phyloP scores from a whole-genome alignment of 1,140 invertebrate genomes.

The Hycleus cichorii region DNA sequence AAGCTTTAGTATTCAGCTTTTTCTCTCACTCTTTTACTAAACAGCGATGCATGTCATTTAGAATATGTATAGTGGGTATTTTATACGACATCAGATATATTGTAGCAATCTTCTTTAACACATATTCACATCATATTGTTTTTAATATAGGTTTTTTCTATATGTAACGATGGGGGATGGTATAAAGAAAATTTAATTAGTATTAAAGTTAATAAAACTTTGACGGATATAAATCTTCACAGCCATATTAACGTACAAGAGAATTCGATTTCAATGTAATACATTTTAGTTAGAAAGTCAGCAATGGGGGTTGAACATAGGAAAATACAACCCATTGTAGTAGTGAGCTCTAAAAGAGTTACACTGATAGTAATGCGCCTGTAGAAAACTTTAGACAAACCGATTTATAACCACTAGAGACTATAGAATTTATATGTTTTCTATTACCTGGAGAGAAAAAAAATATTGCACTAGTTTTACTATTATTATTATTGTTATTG shows the following conservation, averaged over 20 bases:
- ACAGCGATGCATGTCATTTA: conserved; percentile 13
- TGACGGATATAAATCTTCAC: conserved; percentile 9
- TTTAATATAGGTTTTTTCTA: too few relatives aligned
- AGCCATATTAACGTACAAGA: conserved; percentile 10
- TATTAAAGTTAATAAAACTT: neutral
- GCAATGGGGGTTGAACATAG: neutral
- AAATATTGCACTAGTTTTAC: too few relatives aligned
- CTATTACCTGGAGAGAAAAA: too few relatives aligned
- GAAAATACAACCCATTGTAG: too few relatives aligned
- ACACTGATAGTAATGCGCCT: too few relatives aligned
- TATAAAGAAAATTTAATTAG: too few relatives aligned
- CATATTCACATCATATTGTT: neutral
- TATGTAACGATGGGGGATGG: too few relatives aligned
- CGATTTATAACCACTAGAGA: too few relatives aligned
- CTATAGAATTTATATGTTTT: too few relatives aligned
- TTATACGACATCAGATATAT: conserved; percentile 17
- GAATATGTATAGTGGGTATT: conserved; percentile 19
- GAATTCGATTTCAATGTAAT: conserved; percentile 15
- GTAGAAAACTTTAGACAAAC: too few relatives aligned
- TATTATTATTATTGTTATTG: too few relatives aligned
- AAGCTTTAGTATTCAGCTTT: conserved; percentile 15
- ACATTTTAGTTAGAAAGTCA: conserved; percentile 14
- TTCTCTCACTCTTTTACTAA: conserved; percentile 13
- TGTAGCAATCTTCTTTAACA: conserved; percentile 9
- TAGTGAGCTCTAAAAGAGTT: too few relatives aligned